Evolutionary conservation across 2,797 vertebrate species (phyloP).

Genomic region (Xiphorhynchus erythropygius): DNA sequence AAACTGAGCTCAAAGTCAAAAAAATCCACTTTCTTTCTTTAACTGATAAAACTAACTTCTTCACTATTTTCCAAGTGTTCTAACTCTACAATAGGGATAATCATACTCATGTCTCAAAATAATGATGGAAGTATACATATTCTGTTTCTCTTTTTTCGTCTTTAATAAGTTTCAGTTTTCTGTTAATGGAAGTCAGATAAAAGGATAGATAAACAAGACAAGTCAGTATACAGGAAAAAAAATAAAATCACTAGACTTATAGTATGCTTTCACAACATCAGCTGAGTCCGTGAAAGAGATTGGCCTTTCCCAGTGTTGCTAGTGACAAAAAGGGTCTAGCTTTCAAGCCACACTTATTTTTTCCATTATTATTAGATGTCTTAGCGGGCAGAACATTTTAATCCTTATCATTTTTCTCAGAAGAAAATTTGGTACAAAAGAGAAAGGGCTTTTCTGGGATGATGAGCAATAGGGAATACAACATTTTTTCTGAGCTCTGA

Average conservation of each 20-base stretch:
- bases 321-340: background rate
- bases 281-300: background rate
- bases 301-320: fast-evolving
- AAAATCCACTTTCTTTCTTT: background rate
- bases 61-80: background rate
- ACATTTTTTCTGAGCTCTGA: background rate
- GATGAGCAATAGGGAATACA: background rate
- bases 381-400: background rate
- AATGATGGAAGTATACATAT: background rate
- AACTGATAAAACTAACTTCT: background rate
- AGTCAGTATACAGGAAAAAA: background rate
- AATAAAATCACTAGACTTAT: background rate
- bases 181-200: background rate
- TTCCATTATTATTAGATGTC: background rate
- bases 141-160: background rate
- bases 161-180: background rate
- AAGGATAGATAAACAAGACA: background rate
- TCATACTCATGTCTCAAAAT: background rate
- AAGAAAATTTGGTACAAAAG: background rate
- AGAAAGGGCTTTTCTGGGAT: background rate
- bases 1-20: background rate
- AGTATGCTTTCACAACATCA: background rate
- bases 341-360: background rate
- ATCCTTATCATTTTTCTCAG: background rate
- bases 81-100: background rate